Conservation (phyloP, 2,888 invertebrate species). For the Ophioninae sp. region DNA sequence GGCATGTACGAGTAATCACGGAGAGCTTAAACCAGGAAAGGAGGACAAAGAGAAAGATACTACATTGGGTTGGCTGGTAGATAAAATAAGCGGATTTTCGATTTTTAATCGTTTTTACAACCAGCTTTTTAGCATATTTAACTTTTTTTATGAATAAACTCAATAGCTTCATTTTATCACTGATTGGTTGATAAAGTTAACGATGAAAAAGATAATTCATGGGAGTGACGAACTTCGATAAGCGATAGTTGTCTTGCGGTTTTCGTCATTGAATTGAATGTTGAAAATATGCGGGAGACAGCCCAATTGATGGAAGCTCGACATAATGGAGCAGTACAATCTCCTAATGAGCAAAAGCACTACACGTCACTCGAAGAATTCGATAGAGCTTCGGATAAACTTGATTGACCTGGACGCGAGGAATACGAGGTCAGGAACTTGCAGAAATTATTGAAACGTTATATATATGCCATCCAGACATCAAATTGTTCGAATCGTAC, state of each 20-base stretch:
- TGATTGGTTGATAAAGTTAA: background rate
- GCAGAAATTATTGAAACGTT: constrained; percentile 60
- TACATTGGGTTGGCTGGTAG: constrained; percentile 13
- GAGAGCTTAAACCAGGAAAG: background rate
- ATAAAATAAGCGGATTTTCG: constrained; percentile 13
- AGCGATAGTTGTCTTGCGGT: background rate
- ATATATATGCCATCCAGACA: background rate
- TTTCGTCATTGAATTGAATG: background rate
- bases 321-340: constrained; percentile 43
- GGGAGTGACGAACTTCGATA: background rate
- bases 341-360: constrained; percentile 35
- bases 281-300: constrained; percentile 6
- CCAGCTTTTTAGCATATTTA: background rate
- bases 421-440: constrained; percentile 53
- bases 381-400: constrained; percentile 46
- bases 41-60: background rate
- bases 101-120: background rate
- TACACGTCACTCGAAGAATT: constrained; percentile 36
- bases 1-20: constrained; percentile 15
- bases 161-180: background rate
- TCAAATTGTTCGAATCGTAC: constrained; percentile 34
- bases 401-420: constrained; percentile 25
- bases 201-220: background rate
- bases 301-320: constrained; percentile 1
- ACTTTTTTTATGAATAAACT: background rate